Evolutionary conservation across 1,140 invertebrate genomes (phyloP).

Genomic region (Tachypleus tridentatus): DNA sequence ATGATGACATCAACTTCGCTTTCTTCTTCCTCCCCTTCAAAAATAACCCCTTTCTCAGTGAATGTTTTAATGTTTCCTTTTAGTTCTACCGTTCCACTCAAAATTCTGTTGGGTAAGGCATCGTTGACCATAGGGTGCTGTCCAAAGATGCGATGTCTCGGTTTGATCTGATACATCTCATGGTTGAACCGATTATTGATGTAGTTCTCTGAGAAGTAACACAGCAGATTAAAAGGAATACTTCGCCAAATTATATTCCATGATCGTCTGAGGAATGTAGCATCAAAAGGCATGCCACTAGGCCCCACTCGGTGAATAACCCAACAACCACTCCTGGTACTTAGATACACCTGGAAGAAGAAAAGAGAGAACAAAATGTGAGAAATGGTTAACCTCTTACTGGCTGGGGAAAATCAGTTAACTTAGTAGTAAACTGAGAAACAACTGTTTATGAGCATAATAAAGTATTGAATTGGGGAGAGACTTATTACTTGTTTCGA

Average conservation of each 20-base stretch:
- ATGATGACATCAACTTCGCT: constrained; percentile 31
- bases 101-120: constrained; percentile 39
- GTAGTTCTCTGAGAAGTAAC: background rate
- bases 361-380: too few species aligned
- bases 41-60: constrained; percentile 30
- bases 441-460: too few species aligned
- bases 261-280: constrained; percentile 3
- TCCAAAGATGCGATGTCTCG: constrained; percentile 33
- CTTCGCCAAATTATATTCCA: background rate
- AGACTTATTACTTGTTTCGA: too few species aligned
- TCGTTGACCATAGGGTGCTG: constrained; percentile 45
- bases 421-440: too few species aligned
- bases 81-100: constrained; percentile 35
- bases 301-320: constrained; percentile 33
- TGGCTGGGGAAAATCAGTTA: too few species aligned
- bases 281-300: constrained; percentile 33
- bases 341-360: constrained; percentile 34
- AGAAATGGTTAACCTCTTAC: too few species aligned
- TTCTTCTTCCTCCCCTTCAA: constrained; percentile 24
- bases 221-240: background rate
- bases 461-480: too few species aligned
- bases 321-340: constrained; percentile 40
- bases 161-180: constrained; percentile 36
- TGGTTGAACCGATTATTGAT: constrained; percentile 33
- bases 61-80: constrained; percentile 33